Conservation (phyloP, 2,113 vertebrate species). For the Malurus alboscapulatus region DNA sequence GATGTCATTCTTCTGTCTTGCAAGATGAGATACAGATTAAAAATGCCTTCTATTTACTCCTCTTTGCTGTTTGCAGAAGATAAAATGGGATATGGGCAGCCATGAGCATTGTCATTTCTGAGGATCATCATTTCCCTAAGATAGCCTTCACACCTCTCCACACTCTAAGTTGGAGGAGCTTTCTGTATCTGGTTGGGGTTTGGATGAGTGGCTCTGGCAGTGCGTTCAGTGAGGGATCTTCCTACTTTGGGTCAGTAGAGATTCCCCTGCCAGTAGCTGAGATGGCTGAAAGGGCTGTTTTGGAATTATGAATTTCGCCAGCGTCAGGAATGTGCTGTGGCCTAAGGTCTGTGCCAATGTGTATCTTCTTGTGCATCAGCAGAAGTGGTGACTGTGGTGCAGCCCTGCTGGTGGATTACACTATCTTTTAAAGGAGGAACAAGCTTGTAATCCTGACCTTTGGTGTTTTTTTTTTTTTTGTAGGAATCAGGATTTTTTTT, state of each 20-base stretch:
- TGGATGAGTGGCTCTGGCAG: neutral
- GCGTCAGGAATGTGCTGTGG: rapidly evolving
- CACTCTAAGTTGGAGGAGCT: neutral
- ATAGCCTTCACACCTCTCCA: neutral
- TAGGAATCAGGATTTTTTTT: neutral
- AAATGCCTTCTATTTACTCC: neutral
- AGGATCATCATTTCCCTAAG: neutral
- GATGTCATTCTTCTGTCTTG: neutral
- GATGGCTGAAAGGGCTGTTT: neutral
- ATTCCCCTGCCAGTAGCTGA: neutral
- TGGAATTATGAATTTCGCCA: neutral
- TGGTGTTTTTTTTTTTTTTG: neutral
- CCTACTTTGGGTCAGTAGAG: neutral
- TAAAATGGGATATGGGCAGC: neutral
- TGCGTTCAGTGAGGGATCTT: neutral
- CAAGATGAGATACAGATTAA: neutral
- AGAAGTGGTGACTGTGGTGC: neutral
- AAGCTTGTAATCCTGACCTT: neutral
- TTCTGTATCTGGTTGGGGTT: neutral
- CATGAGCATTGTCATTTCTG: neutral
- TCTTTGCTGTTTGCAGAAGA: neutral
- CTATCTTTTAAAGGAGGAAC: neutral
- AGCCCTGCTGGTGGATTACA: neutral
- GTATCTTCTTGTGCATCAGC: neutral
- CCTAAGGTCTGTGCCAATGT: neutral